phyloP scores from a whole-genome alignment of 30 jellyfish, hydroid and myxozoan species.

The Aurelia aurita complex sp. Pacific region DNA sequence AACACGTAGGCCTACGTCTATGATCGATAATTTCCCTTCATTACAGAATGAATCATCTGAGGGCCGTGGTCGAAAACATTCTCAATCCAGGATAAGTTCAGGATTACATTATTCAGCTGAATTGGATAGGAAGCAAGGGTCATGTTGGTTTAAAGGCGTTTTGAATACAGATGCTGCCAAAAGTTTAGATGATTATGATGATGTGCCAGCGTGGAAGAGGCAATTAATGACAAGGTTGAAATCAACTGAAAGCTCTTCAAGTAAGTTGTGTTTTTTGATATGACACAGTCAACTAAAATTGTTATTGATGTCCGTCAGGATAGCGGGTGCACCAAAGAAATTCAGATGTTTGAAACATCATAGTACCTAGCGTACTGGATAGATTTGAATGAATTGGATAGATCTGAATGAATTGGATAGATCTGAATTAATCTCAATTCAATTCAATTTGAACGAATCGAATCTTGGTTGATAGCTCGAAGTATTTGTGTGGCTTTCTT shows the following conservation, averaged over 20 bases:
- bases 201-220: constrained; percentile 66
- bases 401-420: too few species aligned
- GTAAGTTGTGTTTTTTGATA: too few species aligned
- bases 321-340: too few species aligned
- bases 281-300: too few species aligned
- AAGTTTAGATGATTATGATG: constrained; percentile 43
- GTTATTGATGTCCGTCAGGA: too few species aligned
- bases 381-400: too few species aligned
- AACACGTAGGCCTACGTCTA: constrained; percentile 50
- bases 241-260: constrained; percentile 18
- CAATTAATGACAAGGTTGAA: constrained; percentile 57
- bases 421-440: too few species aligned
- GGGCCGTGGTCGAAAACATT: constrained; percentile 8
- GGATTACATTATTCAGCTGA: constrained; percentile 33
- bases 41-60: neutral
- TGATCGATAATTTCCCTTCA: constrained; percentile 33
- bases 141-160: constrained; percentile 74
- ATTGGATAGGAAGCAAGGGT: constrained; percentile 45
- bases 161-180: constrained; percentile 29
- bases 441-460: too few species aligned
- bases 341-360: too few species aligned
- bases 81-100: constrained; percentile 10
- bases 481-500: too few species aligned
- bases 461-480: too few species aligned
- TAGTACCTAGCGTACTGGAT: too few species aligned